These are phyloP conservation scores for Andrena marginata DNA, from an alignment of 2,888 invertebrate genomes.

Conservation along the genomic window DNA sequence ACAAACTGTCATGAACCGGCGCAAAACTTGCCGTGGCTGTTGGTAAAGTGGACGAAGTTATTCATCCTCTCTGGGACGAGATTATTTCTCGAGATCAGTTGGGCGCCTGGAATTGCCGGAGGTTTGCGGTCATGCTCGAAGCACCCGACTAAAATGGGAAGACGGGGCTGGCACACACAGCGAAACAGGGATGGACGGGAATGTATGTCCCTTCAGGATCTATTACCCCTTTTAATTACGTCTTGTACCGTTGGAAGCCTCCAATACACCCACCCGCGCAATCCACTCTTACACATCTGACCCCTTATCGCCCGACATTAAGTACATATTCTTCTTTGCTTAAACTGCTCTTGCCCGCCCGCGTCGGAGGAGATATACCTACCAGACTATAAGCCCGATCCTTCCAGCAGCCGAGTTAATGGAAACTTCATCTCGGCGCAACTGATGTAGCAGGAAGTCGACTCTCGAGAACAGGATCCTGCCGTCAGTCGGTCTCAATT, in stretches of 20 bases:
- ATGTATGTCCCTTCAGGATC: slow-evolving; percentile 38
- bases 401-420: slow-evolving; percentile 36
- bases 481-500: slow-evolving; percentile 44
- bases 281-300: slow-evolving; percentile 32
- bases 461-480: slow-evolving; percentile 39
- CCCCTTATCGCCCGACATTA: slow-evolving; percentile 44
- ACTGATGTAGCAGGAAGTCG: slow-evolving; percentile 38
- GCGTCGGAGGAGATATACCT: slow-evolving; percentile 5
- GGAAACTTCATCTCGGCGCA: slow-evolving; percentile 49
- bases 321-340: slow-evolving; percentile 46
- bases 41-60: slow-evolving; percentile 61
- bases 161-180: background rate
- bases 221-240: slow-evolving; percentile 43
- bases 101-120: slow-evolving; percentile 33
- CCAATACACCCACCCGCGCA: background rate
- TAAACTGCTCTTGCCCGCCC: slow-evolving; percentile 17
- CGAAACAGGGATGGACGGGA: background rate
- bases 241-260: background rate
- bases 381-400: background rate
- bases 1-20: slow-evolving; percentile 52
- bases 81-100: slow-evolving; percentile 64
- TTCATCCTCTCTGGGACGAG: slow-evolving; percentile 41
- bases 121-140: slow-evolving; percentile 37
- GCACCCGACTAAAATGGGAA: slow-evolving; percentile 21
- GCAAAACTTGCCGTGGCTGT: slow-evolving; percentile 52